Evolutionary conservation across 2,113 vertebrate species (phyloP).

Genomic region (Gorsachius goisagi): DNA sequence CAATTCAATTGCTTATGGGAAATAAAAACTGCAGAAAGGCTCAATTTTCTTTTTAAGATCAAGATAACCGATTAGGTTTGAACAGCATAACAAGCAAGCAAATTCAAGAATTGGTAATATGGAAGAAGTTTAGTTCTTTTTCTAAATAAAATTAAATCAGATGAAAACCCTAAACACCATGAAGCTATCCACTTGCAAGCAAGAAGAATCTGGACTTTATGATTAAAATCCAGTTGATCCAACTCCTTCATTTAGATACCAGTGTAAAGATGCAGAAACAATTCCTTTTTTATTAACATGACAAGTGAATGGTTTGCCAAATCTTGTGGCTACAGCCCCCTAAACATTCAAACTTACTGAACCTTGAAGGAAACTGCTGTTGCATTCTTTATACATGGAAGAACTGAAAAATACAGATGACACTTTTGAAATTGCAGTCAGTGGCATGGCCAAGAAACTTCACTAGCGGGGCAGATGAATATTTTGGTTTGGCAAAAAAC

Average conservation of each 20-base stretch:
- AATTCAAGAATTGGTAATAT: neutral
- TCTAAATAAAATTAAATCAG: neutral
- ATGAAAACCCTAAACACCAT: neutral
- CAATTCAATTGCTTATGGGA: neutral
- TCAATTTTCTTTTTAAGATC: slow-evolving; percentile 26
- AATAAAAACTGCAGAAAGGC: neutral
- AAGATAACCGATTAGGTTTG: neutral
- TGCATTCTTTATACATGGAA: slow-evolving; percentile 45
- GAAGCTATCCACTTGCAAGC: neutral
- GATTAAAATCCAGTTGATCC: slow-evolving; percentile 25
- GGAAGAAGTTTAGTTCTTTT: neutral
- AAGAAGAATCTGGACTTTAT: slow-evolving; percentile 8
- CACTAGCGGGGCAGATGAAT: slow-evolving; percentile 9
- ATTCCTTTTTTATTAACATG: slow-evolving; percentile 49
- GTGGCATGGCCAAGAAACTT: slow-evolving; percentile 9
- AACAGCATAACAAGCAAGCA: slow-evolving; percentile 1
- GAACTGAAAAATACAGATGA: slow-evolving; percentile 33
- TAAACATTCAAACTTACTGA: slow-evolving; percentile 23
- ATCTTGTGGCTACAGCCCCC: slow-evolving; percentile 49
- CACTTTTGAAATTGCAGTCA: slow-evolving; percentile 37
- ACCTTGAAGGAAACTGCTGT: slow-evolving; percentile 57
- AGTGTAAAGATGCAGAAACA: slow-evolving; percentile 50
- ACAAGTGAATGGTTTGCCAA: slow-evolving; percentile 39
- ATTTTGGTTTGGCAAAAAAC: slow-evolving; percentile 37
- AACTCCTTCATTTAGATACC: slow-evolving; percentile 3